Percentiles rank a stretch among this genome's conserved stretches.
These are phyloP conservation scores for Pseudois nayaur DNA, from an alignment of 2,113 vertebrate genomes.

Conservation along the genomic window DNA sequence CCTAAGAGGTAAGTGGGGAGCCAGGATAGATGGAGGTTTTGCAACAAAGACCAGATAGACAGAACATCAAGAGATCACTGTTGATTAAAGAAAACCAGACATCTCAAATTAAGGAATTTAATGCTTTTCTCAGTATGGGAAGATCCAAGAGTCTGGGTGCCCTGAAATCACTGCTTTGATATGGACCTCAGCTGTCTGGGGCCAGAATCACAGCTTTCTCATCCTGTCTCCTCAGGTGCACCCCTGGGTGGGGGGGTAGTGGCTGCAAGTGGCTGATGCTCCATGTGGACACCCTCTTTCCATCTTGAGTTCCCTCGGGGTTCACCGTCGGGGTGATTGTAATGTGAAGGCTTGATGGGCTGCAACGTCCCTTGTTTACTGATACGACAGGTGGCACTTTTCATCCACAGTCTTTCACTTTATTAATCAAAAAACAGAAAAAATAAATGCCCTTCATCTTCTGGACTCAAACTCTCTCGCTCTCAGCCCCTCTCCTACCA, in stretches of 20 bases:
- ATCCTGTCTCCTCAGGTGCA: not conserved
- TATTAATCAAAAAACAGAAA: not conserved
- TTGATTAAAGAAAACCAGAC: not conserved
- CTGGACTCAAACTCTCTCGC: not conserved
- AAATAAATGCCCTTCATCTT: not conserved
- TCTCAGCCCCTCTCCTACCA: not conserved
- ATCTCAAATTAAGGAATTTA: not conserved
- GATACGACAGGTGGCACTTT: not conserved
- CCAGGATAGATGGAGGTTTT: not conserved
- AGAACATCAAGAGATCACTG: not conserved
- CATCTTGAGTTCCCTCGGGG: not conserved
- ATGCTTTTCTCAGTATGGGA: not conserved
- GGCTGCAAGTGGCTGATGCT: not conserved
- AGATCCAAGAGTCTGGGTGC: not conserved
- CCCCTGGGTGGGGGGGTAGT: not conserved
- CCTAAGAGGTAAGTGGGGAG: not conserved
- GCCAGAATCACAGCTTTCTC: not conserved
- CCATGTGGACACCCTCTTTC: not conserved
- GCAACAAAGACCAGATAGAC: not conserved
- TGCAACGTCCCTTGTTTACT: not conserved
- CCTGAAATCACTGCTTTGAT: not conserved
- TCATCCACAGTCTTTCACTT: not conserved
- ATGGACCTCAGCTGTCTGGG: not conserved
- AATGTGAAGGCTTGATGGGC: not conserved
- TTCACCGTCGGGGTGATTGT: not conserved